Percentiles rank a stretch among this genome's conserved stretches.
Conservation (phyloP, 2,888 invertebrate species). For the Neocrepidodera transversa region DNA sequence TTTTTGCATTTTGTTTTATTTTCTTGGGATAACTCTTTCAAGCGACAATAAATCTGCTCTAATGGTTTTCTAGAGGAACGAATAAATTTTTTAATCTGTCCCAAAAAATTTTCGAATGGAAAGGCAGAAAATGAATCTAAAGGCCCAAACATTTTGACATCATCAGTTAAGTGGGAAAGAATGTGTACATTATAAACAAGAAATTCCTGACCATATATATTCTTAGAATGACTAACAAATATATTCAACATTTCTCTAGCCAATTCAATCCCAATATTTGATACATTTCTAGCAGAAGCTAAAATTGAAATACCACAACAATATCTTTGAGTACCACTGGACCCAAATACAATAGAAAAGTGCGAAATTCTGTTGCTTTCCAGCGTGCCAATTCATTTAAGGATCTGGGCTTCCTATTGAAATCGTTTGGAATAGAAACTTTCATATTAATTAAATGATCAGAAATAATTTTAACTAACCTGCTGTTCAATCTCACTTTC, state of each 20-base stretch:
- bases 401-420: conserved; percentile 27
- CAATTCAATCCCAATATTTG: neutral
- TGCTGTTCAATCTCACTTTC: conserved; percentile 8
- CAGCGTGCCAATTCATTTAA: conserved; percentile 23
- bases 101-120: conserved; percentile 26
- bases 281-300: neutral
- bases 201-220: conserved; percentile 22
- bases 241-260: conserved; percentile 4
- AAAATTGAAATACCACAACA: conserved; percentile 3
- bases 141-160: conserved; percentile 12
- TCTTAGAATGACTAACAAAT: conserved; percentile 15
- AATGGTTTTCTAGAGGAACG: conserved; percentile 4
- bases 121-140: no score
- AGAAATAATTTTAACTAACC: conserved; percentile 9
- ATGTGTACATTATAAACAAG: conserved; percentile 24
- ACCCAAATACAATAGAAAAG: conserved; percentile 25
- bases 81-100: conserved; percentile 18
- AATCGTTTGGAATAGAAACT: conserved; percentile 13
- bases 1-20: no score
- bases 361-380: no score
- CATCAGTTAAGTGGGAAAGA: conserved; percentile 18
- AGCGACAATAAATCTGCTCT: conserved; percentile 11
- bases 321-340: conserved; percentile 12
- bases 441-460: conserved; percentile 16
- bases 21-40: no score